Evolutionary conservation across 1,140 invertebrate genomes (phyloP), one percentile per base, ranked within the genome.

Genomic region (Olivierus martensii): DNA sequence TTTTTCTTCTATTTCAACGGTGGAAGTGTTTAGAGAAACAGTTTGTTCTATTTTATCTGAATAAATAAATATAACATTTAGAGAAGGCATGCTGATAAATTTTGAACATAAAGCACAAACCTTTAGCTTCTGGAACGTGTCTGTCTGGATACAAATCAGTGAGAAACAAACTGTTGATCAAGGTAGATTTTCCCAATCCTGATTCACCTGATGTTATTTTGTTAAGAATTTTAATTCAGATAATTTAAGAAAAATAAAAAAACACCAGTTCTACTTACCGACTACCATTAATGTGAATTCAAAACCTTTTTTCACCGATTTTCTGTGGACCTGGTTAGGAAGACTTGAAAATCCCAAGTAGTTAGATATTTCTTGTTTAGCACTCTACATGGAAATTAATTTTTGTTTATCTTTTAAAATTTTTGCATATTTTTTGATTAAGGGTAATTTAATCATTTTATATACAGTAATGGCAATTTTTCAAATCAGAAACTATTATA

Each of bases 231-330:
- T 28, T 6, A 6, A 28, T 28, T 28, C 28, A 9, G 2, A 28
- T 28, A n/a, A n/a, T n/a, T n/a, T n/a, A n/a, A n/a, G 9, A 28
- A 28, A 28, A 28, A 28, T 6, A 28, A 28, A 28, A 9, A 28
- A 6, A 28, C 9, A 2, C 9, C 28, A 28, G 28, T 28, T 28
- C 41, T 12, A 79, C 84, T 78, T 66, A 89, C 95, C 95, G 56
- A 98, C 95, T 59, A 99, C 92, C 95, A 99, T 98, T 17, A 99
- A 74, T 9, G 92, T 98, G 71, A 99, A 99, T 65, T 98, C 94
- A 66, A 99, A 99, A 48, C 95, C 95, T 67, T 88, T 87, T 71
- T 99, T 98, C 14, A 98, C 93, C 37, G 94, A 90, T 72, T 97
- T 95, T 47, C 95, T 78, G 71, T 97, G 95, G 11, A 98, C 91